A percentile compares a stretch with the other conserved stretches of the same genome.
Evolutionary conservation across 2,113 vertebrate genomes (phyloP).

Genomic region (Platysternon megacephalum): DNA sequence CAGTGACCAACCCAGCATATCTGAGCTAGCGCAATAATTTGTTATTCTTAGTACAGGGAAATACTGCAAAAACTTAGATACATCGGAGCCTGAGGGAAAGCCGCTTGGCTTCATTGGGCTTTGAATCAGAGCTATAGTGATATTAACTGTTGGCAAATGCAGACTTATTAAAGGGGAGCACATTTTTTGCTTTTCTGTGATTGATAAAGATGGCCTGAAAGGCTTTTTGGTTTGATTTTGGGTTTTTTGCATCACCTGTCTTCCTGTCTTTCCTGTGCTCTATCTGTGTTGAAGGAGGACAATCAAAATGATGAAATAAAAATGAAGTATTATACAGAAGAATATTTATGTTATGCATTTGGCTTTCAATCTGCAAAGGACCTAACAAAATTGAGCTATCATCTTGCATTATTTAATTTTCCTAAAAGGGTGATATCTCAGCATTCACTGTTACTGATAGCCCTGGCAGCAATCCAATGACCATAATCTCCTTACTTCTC

Average conservation of each 20-base stretch:
- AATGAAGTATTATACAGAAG: neutral
- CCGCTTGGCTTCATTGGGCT: neutral
- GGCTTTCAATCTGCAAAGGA: neutral
- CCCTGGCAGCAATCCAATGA: neutral
- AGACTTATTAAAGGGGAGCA: neutral
- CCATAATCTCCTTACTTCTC: neutral
- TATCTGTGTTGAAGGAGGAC: neutral
- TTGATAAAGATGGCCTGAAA: neutral
- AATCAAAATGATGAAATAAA: neutral
- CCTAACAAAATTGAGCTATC: neutral
- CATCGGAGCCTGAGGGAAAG: neutral
- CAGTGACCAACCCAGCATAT: neutral
- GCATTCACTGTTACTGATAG: neutral
- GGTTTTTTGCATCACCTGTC: neutral
- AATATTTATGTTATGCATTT: neutral
- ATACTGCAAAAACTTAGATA: neutral
- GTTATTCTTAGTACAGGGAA: neutral
- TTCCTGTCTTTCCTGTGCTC: neutral
- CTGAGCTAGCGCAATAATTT: rapidly evolving
- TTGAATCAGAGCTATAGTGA: neutral
- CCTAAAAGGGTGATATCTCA: neutral
- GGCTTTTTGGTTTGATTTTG: neutral
- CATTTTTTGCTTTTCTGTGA: neutral
- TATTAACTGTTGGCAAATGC: neutral
- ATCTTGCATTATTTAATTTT: neutral